Percentiles rank a stretch among this genome's conserved stretches.
These are phyloP conservation scores for Mesoclemmys tuberculata DNA, from an alignment of 2,113 vertebrate genomes.

Conservation along the genomic window DNA sequence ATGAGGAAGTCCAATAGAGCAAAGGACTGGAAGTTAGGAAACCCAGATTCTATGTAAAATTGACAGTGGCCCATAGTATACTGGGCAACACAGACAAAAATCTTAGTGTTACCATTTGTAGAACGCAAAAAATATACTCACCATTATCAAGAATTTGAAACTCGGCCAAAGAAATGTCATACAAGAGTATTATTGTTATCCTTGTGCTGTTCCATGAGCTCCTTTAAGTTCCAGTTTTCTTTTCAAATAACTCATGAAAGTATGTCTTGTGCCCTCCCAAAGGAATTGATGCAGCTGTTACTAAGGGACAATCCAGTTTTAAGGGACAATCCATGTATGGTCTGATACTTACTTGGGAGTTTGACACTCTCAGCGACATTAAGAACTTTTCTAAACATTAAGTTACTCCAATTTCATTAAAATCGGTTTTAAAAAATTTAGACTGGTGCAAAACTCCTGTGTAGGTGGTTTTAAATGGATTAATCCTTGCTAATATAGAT, in stretches of 20 bases:
- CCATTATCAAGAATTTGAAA: not conserved
- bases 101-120: not conserved
- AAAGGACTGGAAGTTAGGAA: not conserved
- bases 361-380: not conserved
- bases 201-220: not conserved
- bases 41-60: not conserved
- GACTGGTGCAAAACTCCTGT: not conserved
- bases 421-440: not conserved
- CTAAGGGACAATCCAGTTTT: not conserved
- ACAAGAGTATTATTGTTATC: not conserved
- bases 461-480: not conserved
- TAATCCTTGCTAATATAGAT: not conserved
- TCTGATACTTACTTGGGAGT: not conserved
- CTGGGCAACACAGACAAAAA: no score
- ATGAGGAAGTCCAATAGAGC: not conserved
- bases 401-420: not conserved
- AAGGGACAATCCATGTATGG: not conserved
- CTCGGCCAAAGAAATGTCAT: not conserved
- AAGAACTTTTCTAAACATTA: not conserved
- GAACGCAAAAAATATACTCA: not conserved
- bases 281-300: not conserved
- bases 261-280: not conserved
- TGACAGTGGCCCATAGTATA: not conserved
- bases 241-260: not conserved
- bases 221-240: not conserved